These are phyloP conservation scores for Tachina fera DNA, from an alignment of 2,888 invertebrate species.

Conservation along the genomic window DNA sequence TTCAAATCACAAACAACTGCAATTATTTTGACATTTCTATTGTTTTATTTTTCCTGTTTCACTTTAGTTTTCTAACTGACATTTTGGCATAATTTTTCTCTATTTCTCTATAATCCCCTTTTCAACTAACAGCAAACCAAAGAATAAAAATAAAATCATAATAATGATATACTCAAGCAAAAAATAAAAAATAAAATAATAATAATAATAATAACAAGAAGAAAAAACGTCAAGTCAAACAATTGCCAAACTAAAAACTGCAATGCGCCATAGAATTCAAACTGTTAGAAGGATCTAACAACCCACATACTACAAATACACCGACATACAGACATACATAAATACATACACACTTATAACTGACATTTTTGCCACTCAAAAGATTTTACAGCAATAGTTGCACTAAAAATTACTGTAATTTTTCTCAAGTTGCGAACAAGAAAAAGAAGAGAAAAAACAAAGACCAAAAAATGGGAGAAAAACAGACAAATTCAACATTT, in stretches of 20 bases:
- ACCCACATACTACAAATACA: conserved; percentile 50
- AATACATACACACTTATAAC: conserved; percentile 6
- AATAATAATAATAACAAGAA: conserved; percentile 17
- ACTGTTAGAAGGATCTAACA: conserved; percentile 55
- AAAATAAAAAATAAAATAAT: conserved; percentile 12
- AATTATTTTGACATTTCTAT: conserved; percentile 73
- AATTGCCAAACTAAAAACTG: conserved; percentile 68
- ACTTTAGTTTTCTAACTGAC: conserved; percentile 62
- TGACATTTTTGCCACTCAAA: conserved; percentile 24
- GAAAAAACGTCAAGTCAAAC: conserved; percentile 50
- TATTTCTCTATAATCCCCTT: conserved; percentile 57
- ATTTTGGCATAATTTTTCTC: conserved; percentile 68
- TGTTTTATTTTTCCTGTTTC: not conserved
- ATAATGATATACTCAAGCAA: conserved; percentile 7
- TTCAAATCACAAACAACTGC: conserved; percentile 70
- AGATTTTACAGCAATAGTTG: conserved; percentile 23
- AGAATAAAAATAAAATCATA: conserved; percentile 4
- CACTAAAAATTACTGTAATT: conserved; percentile 61
- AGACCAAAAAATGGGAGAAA: not conserved
- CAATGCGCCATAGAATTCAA: conserved; percentile 62
- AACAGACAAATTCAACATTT: conserved; percentile 28
- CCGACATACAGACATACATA: not conserved
- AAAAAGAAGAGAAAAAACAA: not conserved
- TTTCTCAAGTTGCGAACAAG: conserved; percentile 37
- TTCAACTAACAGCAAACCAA: not conserved